A percentile compares a stretch with the other conserved stretches of the same genome.
phyloP scores from a whole-genome alignment of 2,113 vertebrate genomes.

The Arizona elegans region DNA sequence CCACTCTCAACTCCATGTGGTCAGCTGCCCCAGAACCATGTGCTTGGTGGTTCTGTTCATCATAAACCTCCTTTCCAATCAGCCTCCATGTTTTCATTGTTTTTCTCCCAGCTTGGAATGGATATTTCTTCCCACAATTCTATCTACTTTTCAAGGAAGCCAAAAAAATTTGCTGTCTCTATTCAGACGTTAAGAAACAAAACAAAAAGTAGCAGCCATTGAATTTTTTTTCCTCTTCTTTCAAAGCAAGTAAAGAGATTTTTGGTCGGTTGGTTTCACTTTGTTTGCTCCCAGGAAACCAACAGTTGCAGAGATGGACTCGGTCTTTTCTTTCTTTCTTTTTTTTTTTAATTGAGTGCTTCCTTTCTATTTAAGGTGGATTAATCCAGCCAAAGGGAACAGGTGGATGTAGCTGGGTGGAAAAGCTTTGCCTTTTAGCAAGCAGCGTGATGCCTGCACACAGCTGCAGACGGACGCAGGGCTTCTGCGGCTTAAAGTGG shows the following conservation, averaged over 20 bases:
- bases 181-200: not conserved
- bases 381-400: not conserved
- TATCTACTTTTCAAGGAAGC: not conserved
- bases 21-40: no score
- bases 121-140: no score
- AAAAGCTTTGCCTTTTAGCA: not conserved
- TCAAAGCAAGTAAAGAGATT: not conserved
- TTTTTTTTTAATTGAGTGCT: not conserved
- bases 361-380: not conserved
- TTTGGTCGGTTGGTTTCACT: not conserved
- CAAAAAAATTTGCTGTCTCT: not conserved
- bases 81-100: no score
- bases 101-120: no score
- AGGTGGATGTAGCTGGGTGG: not conserved
- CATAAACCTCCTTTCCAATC: no score
- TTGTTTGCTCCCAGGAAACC: not conserved
- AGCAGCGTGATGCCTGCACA: not conserved
- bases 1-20: no score
- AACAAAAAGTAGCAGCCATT: not conserved
- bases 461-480: not conserved
- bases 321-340: not conserved
- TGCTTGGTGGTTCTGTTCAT: no score
- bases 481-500: conserved; percentile 6
- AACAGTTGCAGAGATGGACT: not conserved
- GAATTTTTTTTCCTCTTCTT: not conserved